These are phyloP conservation scores for Beris morrisii DNA, from an alignment of 2,888 invertebrate genomes.

Conservation along the genomic window DNA sequence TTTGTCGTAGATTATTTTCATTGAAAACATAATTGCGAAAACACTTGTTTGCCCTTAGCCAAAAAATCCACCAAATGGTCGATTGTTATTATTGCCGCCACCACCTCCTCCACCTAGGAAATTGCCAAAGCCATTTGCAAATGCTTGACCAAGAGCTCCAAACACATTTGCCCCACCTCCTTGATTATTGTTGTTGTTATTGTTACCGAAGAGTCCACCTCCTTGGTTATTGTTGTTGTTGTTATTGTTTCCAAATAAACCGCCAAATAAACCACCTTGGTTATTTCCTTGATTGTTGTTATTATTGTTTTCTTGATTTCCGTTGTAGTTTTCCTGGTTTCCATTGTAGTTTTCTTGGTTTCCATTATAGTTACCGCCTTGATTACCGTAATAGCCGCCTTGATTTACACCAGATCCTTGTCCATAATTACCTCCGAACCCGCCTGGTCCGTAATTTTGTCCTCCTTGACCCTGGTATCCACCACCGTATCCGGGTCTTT, in stretches of 20 bases:
- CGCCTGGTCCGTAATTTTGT: not conserved
- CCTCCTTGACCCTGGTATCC: conserved; percentile 1
- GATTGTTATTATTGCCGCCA: not conserved
- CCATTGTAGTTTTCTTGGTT: too few species aligned
- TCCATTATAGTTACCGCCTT: too few species aligned
- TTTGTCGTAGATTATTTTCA: conserved; percentile 17
- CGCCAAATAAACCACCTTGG: not conserved
- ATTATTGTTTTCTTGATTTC: not conserved
- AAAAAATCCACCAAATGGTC: conserved; percentile 21
- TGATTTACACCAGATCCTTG: conserved; percentile 4
- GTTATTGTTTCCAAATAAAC: not conserved
- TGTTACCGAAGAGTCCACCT: conserved; percentile 7
- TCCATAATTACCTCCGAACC: conserved; percentile 1
- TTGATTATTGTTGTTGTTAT: not conserved
- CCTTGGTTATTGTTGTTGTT: not conserved
- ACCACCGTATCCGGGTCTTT: not conserved
- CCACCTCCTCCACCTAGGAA: conserved; percentile 3
- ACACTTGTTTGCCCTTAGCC: not conserved
- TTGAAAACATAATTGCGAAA: conserved; percentile 14
- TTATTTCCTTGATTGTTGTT: not conserved
- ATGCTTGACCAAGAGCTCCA: conserved; percentile 16
- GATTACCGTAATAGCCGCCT: conserved; percentile 8
- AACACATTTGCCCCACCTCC: not conserved
- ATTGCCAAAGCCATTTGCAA: conserved; percentile 12
- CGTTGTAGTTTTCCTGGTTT: too few species aligned